phyloP scores from a whole-genome alignment of 2,797 vertebrate genomes.

The Urophycis tenuis region DNA sequence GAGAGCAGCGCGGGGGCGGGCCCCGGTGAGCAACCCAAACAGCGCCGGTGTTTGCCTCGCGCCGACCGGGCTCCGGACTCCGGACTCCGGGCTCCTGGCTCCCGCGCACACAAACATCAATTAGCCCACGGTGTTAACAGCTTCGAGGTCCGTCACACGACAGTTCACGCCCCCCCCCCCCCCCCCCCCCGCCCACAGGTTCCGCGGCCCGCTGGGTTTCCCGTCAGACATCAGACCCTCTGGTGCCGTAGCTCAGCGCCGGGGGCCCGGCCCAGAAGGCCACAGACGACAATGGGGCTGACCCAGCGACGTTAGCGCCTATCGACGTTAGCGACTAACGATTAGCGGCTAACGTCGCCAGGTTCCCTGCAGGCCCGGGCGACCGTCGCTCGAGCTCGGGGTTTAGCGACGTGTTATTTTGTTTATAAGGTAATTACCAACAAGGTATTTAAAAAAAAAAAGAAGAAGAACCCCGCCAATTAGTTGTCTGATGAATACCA shows the following conservation, averaged over 20 bases:
- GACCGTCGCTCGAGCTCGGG: conserved; percentile 41
- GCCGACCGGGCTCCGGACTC: background rate
- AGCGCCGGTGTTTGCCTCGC: conserved; percentile 45
- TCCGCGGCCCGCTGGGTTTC: too few species aligned
- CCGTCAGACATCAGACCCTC: background rate
- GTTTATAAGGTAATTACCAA: conserved; percentile 96
- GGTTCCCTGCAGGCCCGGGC: conserved; percentile 67
- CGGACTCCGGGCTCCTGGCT: background rate
- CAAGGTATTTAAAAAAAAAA: conserved; percentile 86
- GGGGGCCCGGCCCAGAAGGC: too few species aligned
- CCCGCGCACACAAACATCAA: conserved; percentile 53
- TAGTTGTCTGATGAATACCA: conserved; percentile 87
- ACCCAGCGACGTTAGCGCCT: too few species aligned
- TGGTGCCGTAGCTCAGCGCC: background rate
- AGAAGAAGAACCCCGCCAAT: conserved; percentile 84
- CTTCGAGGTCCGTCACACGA: conserved; percentile 33
- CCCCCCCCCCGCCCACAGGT: background rate
- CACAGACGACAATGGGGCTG: too few species aligned
- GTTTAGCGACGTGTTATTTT: conserved; percentile 77
- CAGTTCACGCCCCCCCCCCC: conserved; percentile 31
- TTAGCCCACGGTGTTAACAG: conserved; percentile 46
- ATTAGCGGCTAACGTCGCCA: conserved; percentile 50
- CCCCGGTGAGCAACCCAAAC: conserved; percentile 49
- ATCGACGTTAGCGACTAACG: background rate
- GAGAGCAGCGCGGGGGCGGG: conserved; percentile 27